phyloP scores from a whole-genome alignment of 2,888 invertebrate genomes.

The Colostygia pectinataria region DNA sequence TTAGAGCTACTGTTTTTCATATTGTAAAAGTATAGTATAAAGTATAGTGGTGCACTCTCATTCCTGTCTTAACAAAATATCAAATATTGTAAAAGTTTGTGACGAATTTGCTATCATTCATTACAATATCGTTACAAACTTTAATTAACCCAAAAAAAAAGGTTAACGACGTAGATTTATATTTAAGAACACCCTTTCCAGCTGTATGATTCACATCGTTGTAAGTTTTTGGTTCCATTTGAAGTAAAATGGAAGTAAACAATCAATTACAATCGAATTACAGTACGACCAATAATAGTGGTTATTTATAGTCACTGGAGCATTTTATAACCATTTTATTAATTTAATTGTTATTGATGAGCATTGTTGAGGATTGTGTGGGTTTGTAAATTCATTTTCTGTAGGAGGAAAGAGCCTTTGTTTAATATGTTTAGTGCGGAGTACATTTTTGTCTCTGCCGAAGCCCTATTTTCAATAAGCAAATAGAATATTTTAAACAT shows the following conservation, averaged over 20 bases:
- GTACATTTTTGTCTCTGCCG: constrained; percentile 2
- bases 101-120: too few species aligned
- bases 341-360: constrained; percentile 77
- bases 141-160: too few species aligned
- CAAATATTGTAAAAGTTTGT: too few species aligned
- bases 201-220: constrained; percentile 72
- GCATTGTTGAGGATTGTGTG: constrained; percentile 59
- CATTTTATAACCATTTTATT: constrained; percentile 78
- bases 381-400: constrained; percentile 56
- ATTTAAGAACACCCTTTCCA: constrained; percentile 43
- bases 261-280: constrained; percentile 77
- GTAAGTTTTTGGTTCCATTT: constrained; percentile 70
- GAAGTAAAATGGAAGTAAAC: constrained; percentile 77
- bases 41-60: too few species aligned
- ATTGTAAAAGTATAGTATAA: too few species aligned
- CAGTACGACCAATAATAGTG: constrained; percentile 69
- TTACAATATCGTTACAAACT: too few species aligned
- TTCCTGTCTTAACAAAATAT: too few species aligned
- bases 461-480: neutral
- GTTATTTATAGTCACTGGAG: constrained; percentile 74
- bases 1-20: too few species aligned
- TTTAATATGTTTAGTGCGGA: constrained; percentile 36
- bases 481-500: too few species aligned
- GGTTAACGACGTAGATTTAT: too few species aligned
- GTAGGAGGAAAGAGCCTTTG: constrained; percentile 52